Evolutionary conservation across 2,797 vertebrate species (phyloP), one percentile per base, ranked within the genome.

Genomic region (Nyctibius grandis): DNA sequence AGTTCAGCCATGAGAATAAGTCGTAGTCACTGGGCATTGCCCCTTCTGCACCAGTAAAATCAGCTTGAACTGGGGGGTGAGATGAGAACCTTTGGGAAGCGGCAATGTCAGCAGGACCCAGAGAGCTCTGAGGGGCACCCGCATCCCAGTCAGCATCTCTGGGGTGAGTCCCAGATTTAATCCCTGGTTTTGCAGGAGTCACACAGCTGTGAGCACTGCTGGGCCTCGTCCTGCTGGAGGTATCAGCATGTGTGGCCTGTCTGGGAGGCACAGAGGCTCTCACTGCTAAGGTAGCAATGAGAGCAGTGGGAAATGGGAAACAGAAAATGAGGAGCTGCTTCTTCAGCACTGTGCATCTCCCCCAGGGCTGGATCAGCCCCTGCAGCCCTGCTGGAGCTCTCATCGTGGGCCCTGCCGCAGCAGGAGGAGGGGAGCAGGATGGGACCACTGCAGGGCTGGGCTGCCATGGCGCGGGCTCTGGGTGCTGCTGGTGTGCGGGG

Each of bases 391-490:
- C 56, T 23, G 69, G 57, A 78, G 38, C 80, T 67, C 20, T 19
- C 0, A 0, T 12, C 0, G 0, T 57, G 63, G 29, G 10, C 4
- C 13, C 45, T 9, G 6, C 2, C n/a, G 6, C 6, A 12, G 44
- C 63, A 73, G 68, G 54, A 78, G 47, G 51, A 47, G 31, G 26
- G 31, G n/a, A 67, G 34, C 51, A 33, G 68, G 64, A 38, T 38
- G 47, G 59, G 9, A 23, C 6, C 1, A 0, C 12, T 22, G 82
- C 50, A n/a, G 59, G 47, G 50, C 40, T 2, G 4, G 26, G 65
- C 60, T 9, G 5, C 1, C 9, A 0, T 3, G 3, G 33, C 10
- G 0, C 48, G 75, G 23, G 64, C 60, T 63, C 56, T 25, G 83
- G 47, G 60, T 81, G 80, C 81, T 1, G 10, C 77, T 78, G 51